Evolutionary conservation across 2,888 invertebrate species (phyloP), one percentile per base, ranked within the genome.

Genomic region (Patella caerulea): DNA sequence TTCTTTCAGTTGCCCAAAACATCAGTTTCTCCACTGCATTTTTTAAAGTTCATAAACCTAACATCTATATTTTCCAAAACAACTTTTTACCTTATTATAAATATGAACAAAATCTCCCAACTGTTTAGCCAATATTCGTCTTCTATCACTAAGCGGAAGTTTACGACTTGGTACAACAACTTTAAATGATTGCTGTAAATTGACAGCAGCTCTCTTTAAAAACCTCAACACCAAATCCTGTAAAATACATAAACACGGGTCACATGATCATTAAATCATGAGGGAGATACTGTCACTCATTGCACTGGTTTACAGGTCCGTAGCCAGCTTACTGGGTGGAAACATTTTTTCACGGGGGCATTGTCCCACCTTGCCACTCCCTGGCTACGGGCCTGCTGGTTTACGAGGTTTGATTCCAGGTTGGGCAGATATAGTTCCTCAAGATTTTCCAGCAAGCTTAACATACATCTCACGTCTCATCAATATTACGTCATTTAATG

Each of bases 211-310:
- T 72, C 91, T 79, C 82, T 91, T 91, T 72, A 92, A 83, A 81
- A 92, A 92, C 73, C 92, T 82, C 76, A 92, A 82, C 56, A 92
- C 92, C 74, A 92, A 84, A 78, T 92, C 92, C 91, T 91, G 81
- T 11, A 83, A 75, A 76, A 73, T 77, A 73, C 15, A 34, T 56
- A 17, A 17, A 17, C n/a, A 56, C 56, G 4, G n/a, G 56, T 56
- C 56, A 56, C 17, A 17, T 56, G 15, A 9, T 45, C 7, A n/a
- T n/a, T n/a, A n/a, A n/a, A n/a, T 34, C 2, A 34, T 34, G 34
- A 34, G 34, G 4, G 34, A 34, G 2, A 2, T 0, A 34, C 34
- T 34, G 34, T 34, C 3, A 0, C 34, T 34, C 34, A 34, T 2
- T 34, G 34, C 34, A 4, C 34, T 34, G 34, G 34, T 4, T 34